Percentiles rank a stretch among this genome's conserved stretches.
phyloP scores from a whole-genome alignment of 2,113 vertebrate species.

The Hippocampus guttulatus region DNA sequence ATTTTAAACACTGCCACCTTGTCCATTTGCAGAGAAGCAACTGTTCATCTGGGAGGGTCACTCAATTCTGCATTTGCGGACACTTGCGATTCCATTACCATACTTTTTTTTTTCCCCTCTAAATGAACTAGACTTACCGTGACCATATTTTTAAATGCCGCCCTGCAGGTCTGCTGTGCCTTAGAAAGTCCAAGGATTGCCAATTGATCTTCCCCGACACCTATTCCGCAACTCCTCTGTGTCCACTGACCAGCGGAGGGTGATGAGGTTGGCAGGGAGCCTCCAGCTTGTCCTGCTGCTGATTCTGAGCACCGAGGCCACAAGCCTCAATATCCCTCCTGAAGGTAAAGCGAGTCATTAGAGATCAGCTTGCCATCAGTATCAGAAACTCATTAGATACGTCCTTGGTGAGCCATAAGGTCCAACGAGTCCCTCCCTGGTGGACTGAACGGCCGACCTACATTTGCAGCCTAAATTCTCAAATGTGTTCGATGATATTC shows the following conservation, averaged over 20 bases:
- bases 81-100: background rate
- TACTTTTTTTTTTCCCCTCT: background rate
- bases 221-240: constrained; percentile 40
- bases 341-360: constrained; percentile 66
- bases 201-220: constrained; percentile 29
- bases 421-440: background rate
- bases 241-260: constrained; percentile 34
- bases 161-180: constrained; percentile 45
- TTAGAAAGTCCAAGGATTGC: constrained; percentile 30
- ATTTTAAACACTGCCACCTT: background rate
- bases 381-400: background rate
- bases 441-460: background rate
- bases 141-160: background rate
- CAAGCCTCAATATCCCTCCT: constrained; percentile 75
- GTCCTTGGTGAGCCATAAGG: background rate
- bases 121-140: background rate
- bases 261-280: constrained; percentile 71
- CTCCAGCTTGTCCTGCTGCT: constrained; percentile 61
- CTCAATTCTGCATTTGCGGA: background rate
- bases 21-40: background rate
- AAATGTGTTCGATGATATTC: background rate
- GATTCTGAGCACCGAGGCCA: constrained; percentile 54
- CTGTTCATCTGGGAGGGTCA: background rate
- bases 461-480: too few relatives aligned
- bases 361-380: background rate